Evolutionary conservation across 2,888 invertebrate species (phyloP).

Genomic region (Ectobius pallidus): DNA sequence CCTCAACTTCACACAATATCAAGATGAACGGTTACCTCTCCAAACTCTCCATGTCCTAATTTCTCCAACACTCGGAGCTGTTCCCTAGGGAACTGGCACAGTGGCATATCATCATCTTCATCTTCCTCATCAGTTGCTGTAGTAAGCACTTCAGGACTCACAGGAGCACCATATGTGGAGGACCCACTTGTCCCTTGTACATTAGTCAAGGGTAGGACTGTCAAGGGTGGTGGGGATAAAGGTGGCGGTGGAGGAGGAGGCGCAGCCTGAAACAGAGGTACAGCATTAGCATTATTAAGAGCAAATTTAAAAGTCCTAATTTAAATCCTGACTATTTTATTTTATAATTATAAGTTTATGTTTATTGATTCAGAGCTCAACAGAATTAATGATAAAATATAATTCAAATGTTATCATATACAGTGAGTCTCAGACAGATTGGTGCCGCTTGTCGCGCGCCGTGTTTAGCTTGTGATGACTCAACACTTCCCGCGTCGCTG

Average conservation of each 20-base stretch:
- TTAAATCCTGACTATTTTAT: no score
- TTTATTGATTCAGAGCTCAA: no score
- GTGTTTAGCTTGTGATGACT: no score
- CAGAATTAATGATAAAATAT: no score
- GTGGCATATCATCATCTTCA: constrained; percentile 43
- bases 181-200: constrained; percentile 14
- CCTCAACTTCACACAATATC: no score
- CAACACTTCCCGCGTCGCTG: no score
- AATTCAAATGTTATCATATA: no score
- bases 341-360: no score
- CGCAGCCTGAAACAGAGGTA: constrained; percentile 32
- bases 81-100: constrained; percentile 56
- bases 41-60: constrained; percentile 60
- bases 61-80: constrained; percentile 59
- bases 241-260: constrained; percentile 45
- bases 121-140: constrained; percentile 40
- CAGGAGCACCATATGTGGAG: constrained; percentile 20
- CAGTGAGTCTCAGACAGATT: no score
- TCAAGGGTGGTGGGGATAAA: constrained; percentile 44
- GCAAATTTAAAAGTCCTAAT: no score
- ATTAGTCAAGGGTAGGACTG: constrained; percentile 34
- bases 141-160: constrained; percentile 29
- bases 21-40: no score
- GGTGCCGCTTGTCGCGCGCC: no score
- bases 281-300: background rate